Evolutionary conservation across 2,888 invertebrate genomes (phyloP).

Genomic region (Drosophila rellima): DNA sequence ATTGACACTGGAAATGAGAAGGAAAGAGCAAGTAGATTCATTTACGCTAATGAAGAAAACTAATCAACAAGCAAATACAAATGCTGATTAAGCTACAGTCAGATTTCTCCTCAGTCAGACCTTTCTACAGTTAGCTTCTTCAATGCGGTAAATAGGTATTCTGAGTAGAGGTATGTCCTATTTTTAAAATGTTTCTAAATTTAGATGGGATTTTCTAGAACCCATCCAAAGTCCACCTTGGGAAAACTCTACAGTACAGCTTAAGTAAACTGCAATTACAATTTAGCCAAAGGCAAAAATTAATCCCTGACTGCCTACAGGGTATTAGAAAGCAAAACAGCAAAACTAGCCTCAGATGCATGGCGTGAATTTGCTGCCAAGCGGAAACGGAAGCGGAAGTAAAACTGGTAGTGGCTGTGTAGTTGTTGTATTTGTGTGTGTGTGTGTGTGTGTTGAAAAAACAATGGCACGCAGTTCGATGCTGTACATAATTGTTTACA

Average conservation of each 20-base stretch:
- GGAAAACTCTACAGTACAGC: background rate
- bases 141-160: background rate
- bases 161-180: too few species aligned
- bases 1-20: background rate
- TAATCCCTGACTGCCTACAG: slow-evolving; percentile 9
- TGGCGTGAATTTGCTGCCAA: slow-evolving; percentile 33
- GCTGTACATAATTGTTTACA: slow-evolving; percentile 57
- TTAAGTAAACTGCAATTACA: background rate
- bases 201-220: too few species aligned
- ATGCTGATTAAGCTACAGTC: background rate
- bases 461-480: slow-evolving; percentile 32
- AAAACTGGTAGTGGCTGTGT: slow-evolving; percentile 39
- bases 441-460: slow-evolving; percentile 21
- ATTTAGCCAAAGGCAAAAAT: too few species aligned
- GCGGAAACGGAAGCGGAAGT: slow-evolving; percentile 51
- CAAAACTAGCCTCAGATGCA: slow-evolving; percentile 22
- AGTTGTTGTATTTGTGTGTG: slow-evolving; percentile 21
- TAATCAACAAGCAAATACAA: background rate
- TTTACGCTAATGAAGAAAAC: background rate
- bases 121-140: background rate
- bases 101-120: background rate
- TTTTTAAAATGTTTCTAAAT: too few species aligned
- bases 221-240: background rate
- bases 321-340: slow-evolving; percentile 30
- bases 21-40: background rate